Evolutionary conservation across 30 jellyfish, hydroid and myxozoan species (phyloP).

Genomic region (Aurelia aurita): DNA sequence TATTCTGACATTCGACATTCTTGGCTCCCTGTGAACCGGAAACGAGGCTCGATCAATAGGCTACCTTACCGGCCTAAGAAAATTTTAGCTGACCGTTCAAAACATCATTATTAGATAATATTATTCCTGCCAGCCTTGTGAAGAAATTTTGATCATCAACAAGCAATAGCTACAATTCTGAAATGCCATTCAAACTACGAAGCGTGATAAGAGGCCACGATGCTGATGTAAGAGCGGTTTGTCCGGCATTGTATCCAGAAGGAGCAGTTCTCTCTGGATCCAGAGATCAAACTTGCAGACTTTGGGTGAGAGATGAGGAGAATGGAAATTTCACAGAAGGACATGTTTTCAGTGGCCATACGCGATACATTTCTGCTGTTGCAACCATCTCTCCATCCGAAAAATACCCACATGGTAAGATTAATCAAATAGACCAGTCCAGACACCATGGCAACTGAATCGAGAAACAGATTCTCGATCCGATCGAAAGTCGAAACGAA

Average conservation of each 20-base stretch:
- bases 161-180: neutral
- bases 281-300: conserved; percentile 92
- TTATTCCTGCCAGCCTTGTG: too few relatives aligned
- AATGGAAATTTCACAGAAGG: conserved; percentile 72
- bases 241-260: conserved; percentile 88
- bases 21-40: neutral
- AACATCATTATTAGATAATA: too few relatives aligned
- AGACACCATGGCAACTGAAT: too few relatives aligned
- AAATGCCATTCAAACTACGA: conserved; percentile 86
- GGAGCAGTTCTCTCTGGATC: conserved; percentile 94
- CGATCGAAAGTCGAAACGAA: too few relatives aligned
- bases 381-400: conserved; percentile 91
- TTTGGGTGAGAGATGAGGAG: conserved; percentile 87
- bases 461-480: too few relatives aligned
- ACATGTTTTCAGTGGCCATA: conserved; percentile 89
- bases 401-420: conserved; percentile 93
- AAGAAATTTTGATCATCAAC: neutral
- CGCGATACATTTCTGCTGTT: conserved; percentile 95
- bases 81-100: too few relatives aligned
- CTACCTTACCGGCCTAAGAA: neutral
- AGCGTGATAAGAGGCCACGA: conserved; percentile 90
- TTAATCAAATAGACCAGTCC: too few relatives aligned
- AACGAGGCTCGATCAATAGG: conserved; percentile 12
- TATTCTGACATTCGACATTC: too few relatives aligned
- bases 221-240: conserved; percentile 93